A percentile compares a stretch with the other conserved stretches of the same genome.
phyloP scores from a whole-genome alignment of 2,888 invertebrate species.

The Acleris laterana region DNA sequence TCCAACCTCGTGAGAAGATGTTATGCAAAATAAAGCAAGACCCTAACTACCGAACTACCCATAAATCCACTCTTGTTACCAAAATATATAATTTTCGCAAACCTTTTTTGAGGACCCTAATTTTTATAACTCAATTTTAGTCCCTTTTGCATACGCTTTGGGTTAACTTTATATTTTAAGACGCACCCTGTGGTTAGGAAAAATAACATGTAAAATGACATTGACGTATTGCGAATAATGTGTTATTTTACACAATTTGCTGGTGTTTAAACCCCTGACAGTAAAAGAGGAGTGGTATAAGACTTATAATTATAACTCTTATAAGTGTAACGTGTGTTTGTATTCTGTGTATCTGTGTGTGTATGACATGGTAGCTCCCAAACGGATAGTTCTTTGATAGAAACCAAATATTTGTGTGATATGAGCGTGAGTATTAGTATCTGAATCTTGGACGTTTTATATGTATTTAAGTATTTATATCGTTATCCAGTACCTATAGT shows the following conservation, averaged over 20 bases:
- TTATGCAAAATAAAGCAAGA: slow-evolving; percentile 35
- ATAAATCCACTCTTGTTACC: slow-evolving; percentile 34
- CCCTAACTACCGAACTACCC: slow-evolving; percentile 32
- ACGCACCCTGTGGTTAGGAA: background rate
- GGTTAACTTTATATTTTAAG: slow-evolving; percentile 10
- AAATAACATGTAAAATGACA: background rate
- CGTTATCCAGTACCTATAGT: no score
- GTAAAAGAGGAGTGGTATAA: no score
- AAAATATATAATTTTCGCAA: slow-evolving; percentile 31
- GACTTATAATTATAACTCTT: no score
- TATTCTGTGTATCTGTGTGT: no score
- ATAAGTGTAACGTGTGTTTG: no score
- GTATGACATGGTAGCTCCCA: no score
- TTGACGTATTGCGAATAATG: background rate
- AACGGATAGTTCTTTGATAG: no score
- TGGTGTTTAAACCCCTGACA: background rate
- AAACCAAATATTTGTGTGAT: no score
- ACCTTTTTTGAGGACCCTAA: slow-evolving; percentile 20
- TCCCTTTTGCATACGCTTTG: slow-evolving; percentile 24
- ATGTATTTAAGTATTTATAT: no score
- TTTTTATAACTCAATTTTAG: slow-evolving; percentile 36
- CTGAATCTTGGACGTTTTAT: no score
- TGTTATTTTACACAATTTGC: background rate
- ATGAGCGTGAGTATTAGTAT: no score
- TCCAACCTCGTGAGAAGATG: slow-evolving; percentile 15